A percentile compares a stretch with the other conserved stretches of the same genome.
Conservation (phyloP, 1,140 invertebrate genomes). For the Frieseomelitta varia region DNA sequence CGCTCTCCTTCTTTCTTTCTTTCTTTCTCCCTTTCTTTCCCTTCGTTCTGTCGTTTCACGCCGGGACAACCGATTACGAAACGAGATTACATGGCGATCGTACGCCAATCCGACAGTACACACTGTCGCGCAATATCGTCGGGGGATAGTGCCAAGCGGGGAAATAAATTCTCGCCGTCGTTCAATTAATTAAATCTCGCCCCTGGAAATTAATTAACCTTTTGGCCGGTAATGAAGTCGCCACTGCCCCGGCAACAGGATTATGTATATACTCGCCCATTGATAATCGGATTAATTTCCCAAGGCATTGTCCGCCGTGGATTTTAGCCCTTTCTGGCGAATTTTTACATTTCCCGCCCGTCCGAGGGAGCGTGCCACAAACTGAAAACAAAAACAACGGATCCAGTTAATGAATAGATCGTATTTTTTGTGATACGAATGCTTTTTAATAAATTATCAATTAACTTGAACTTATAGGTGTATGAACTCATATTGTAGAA, state of each 20-base stretch:
- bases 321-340: neutral
- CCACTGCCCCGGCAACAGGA: neutral
- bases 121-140: slow-evolving; percentile 12
- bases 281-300: slow-evolving; percentile 50
- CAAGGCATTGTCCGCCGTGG: neutral
- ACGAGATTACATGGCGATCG: slow-evolving; percentile 7
- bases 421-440: too few relatives aligned
- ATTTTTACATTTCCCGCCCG: neutral
- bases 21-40: neutral
- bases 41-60: neutral
- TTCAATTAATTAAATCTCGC: slow-evolving; percentile 62
- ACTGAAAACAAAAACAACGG: too few relatives aligned
- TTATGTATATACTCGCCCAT: neutral
- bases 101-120: too few relatives aligned
- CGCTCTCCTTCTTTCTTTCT: neutral
- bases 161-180: slow-evolving; percentile 57
- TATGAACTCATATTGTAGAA: too few relatives aligned
- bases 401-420: too few relatives aligned
- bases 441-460: too few relatives aligned
- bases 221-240: slow-evolving; percentile 51
- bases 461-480: too few relatives aligned
- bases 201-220: slow-evolving; percentile 60
- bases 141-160: neutral
- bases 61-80: neutral
- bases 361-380: too few relatives aligned